Conservation (phyloP, 2,113 vertebrate species). For the Galeopterus variegatus region DNA sequence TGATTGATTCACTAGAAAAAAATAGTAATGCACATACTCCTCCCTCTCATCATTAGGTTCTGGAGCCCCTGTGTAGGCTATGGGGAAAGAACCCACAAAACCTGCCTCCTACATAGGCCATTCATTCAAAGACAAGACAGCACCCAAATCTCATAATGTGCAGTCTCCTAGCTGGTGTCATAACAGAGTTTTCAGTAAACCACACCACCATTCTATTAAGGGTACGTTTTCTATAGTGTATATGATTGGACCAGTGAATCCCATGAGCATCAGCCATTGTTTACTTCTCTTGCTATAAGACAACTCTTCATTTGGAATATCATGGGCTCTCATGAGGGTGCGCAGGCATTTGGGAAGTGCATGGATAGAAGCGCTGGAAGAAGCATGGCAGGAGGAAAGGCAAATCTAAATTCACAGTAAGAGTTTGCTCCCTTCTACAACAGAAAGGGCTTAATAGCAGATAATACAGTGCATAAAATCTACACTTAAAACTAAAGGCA, state of each 20-base stretch:
- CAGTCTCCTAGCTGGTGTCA: not conserved
- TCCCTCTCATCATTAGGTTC: not conserved
- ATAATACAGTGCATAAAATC: not conserved
- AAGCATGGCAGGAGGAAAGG: not conserved
- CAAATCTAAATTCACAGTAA: not conserved
- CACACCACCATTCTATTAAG: not conserved
- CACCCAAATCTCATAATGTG: not conserved
- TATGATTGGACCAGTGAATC: not conserved
- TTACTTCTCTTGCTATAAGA: not conserved
- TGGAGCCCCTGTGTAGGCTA: not conserved
- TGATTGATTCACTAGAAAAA: not conserved
- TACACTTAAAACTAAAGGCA: not conserved
- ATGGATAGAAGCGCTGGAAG: not conserved
- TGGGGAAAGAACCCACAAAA: not conserved
- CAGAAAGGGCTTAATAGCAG: not conserved
- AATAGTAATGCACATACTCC: not conserved
- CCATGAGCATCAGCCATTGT: not conserved
- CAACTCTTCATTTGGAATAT: not conserved
- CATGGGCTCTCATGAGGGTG: rapidly evolving
- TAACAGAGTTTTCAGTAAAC: not conserved
- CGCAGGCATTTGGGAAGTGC: not conserved
- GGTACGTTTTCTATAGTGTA: not conserved
- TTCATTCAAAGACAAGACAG: not conserved
- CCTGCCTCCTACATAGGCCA: not conserved
- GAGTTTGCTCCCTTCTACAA: not conserved